These are phyloP conservation scores for Rhodeus uyekii DNA, from an alignment of 2,797 vertebrate species.

Conservation along the genomic window DNA sequence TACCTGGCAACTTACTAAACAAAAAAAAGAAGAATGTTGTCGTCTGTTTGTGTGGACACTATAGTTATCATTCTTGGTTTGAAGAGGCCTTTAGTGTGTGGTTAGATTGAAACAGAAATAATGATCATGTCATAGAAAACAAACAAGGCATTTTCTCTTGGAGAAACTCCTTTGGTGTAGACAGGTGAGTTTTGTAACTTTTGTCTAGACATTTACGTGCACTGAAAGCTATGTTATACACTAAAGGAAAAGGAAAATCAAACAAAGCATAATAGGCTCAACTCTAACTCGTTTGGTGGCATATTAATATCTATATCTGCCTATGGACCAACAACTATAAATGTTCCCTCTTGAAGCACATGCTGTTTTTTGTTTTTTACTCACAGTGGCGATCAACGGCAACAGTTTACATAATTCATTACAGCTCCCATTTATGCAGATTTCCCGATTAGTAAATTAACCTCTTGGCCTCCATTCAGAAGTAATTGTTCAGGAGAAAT, in stretches of 20 bases:
- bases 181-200: neutral
- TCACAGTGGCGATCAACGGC: slow-evolving; percentile 38
- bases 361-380: neutral
- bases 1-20: no score
- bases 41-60: neutral
- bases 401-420: slow-evolving; percentile 59
- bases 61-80: no score
- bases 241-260: neutral
- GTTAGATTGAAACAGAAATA: neutral
- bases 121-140: neutral
- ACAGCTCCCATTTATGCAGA: slow-evolving; percentile 60
- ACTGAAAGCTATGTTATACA: neutral
- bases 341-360: slow-evolving; percentile 41
- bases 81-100: no score
- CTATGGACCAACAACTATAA: slow-evolving; percentile 10
- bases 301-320: neutral
- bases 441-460: slow-evolving; percentile 78
- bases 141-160: neutral
- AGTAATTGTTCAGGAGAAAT: slow-evolving; percentile 65
- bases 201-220: neutral
- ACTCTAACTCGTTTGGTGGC: neutral
- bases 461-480: slow-evolving; percentile 63
- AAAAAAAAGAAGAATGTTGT: no score
- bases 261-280: neutral
- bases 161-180: neutral